Base-by-base conservation (phyloP, 1,140 invertebrate species). In the Lasioglossum albipes region DNA sequence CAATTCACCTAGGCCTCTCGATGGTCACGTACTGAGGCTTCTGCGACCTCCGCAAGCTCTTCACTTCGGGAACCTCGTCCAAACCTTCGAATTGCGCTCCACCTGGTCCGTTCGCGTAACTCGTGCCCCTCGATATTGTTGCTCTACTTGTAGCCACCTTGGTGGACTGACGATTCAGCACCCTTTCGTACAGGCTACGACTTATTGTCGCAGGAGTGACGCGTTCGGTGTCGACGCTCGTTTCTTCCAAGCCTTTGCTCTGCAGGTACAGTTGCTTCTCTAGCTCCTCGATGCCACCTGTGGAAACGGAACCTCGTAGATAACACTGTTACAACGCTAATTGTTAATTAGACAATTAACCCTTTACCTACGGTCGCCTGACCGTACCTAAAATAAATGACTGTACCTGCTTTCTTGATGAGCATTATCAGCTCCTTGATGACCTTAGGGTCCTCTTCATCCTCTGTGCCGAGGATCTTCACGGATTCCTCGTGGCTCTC, bases 341-440 rank as follows among this genome's bases (percentile, higher is more conserved):
- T 27, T 27, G 27, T 27, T 27, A 27, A 27, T 27, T 27, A 27
- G 27, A 27, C 27, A 27, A 27, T 27, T 36, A 36, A 36, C 36
- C 36, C 36, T 36, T 3, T 36, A 36, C 36, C 36, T 36, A 36
- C 36, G 36, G 36, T 5, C 1, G 36, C 36, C 36, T 36, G 36
- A 5, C 36, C 36, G 36, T 3, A 36, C 0, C 36, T 36, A 36
- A 36, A 36, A 36, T 36, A 36, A 36, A 36, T 36, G 27, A 27
- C 27, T 27, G 27, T 83, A 94, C 94, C 95, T 78, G 96, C 95
- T 95, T 97, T 97, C 89, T 96, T 97, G 64, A 98, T 97, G 0
- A 98, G 93, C 83, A 96, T 95, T 62, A 98, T 96, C 0, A 98
- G 91, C 90, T 98, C 97, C 90, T 97, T 97, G 62, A 98, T 96